These are phyloP conservation scores for Latrodectus geometricus DNA, from an alignment of 1,140 invertebrate genomes.

Conservation along the genomic window DNA sequence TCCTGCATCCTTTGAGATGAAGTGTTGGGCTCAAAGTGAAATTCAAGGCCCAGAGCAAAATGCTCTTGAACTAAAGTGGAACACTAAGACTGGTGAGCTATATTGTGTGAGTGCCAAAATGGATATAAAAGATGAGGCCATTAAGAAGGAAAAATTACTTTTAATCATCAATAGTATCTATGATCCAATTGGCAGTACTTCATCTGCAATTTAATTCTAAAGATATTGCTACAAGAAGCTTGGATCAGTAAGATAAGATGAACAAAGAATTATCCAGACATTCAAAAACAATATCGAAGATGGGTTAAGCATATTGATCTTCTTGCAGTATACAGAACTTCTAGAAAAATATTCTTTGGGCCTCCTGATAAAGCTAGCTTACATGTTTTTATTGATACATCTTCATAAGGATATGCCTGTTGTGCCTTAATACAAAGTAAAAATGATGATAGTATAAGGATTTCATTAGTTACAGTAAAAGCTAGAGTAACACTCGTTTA, in stretches of 20 bases:
- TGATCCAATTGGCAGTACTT: background rate
- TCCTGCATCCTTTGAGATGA: background rate
- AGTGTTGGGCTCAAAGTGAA: background rate
- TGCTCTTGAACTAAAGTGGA: no score
- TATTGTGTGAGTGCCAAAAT: background rate
- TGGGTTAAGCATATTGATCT: background rate
- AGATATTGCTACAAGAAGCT: constrained; percentile 9
- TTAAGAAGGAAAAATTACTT: background rate
- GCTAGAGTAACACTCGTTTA: background rate
- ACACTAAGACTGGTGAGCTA: background rate
- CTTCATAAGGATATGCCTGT: background rate
- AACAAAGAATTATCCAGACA: constrained; percentile 4
- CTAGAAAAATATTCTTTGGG: background rate
- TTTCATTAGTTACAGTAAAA: background rate
- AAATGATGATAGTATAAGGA: background rate
- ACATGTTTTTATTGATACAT: constrained; percentile 4
- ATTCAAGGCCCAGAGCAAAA: background rate
- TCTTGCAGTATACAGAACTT: background rate
- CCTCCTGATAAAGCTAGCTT: background rate
- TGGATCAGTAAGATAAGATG: background rate
- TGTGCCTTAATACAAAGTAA: background rate
- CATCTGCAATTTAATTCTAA: background rate
- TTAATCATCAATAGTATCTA: constrained; percentile 2
- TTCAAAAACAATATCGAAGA: background rate
- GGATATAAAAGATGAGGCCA: background rate